phyloP scores from a whole-genome alignment of 2,888 invertebrate species.

The Rotaria sp. region DNA sequence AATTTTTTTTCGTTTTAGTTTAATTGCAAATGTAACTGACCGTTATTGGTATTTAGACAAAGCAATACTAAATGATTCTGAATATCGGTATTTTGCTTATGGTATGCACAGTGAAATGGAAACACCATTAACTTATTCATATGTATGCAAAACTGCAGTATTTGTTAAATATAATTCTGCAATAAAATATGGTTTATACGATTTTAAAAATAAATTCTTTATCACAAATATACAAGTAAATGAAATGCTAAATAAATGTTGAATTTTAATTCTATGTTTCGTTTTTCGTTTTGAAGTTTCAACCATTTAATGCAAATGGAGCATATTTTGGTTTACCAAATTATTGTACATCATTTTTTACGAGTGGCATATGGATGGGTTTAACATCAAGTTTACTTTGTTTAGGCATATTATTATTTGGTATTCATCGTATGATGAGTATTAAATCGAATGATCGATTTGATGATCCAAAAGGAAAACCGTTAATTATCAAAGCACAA shows the following conservation, averaged over 20 bases:
- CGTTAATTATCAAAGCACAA: constrained; percentile 61
- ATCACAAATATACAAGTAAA: constrained; percentile 33
- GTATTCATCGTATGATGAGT: constrained; percentile 81
- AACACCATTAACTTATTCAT: constrained; percentile 36
- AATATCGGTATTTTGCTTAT: neutral
- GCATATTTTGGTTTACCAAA: constrained; percentile 66
- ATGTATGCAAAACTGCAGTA: constrained; percentile 34
- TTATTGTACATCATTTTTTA: constrained; percentile 84
- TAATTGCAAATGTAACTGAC: neutral
- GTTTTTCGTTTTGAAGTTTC: neutral
- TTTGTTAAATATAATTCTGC: constrained; percentile 30
- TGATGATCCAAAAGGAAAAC: constrained; percentile 95
- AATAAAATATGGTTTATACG: neutral
- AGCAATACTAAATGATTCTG: neutral
- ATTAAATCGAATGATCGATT: constrained; percentile 94
- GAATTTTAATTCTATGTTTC: too few relatives aligned
- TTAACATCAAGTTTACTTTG: constrained; percentile 74
- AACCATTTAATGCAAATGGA: constrained; percentile 27
- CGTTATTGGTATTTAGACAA: constrained; percentile 1
- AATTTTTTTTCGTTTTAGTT: neutral
- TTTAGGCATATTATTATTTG: constrained; percentile 72
- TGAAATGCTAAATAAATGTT: neutral
- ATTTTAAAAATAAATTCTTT: constrained; percentile 30
- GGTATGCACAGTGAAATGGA: constrained; percentile 33
- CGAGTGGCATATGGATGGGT: constrained; percentile 81